Base-by-base conservation (phyloP, 2,113 vertebrate genomes). In the Caranx melampygus region DNA sequence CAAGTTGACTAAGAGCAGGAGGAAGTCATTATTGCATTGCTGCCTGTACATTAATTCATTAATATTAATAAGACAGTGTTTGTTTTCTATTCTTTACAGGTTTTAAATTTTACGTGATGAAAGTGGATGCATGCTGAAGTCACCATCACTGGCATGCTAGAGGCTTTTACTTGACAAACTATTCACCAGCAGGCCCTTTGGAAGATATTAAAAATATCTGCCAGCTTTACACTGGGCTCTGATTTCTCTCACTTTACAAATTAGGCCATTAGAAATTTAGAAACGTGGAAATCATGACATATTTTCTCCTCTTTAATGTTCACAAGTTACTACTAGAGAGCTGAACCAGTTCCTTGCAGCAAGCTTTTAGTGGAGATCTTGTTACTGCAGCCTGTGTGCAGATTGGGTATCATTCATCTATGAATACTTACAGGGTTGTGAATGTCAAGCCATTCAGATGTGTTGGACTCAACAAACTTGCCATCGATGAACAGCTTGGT, bases 401-500 rank as follows among this genome's bases (percentile, higher is more conserved):
- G 61, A 55, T 20, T 87, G 67, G 21, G 69, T 59, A 40, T 9
- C 57, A 40, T 83, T 63, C 49, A 60, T 64, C 62, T 49, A 42
- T 26, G 51, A 82, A 75, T 89, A 95, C 97, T 97, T 93, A 99
- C 98, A 6, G 98, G 97, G 88, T 99, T 98, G 91, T 97, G 96
- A 88, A 99, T 95, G 90, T 99, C 96, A 15, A 97, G 95, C 98
- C 98, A 99, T 91, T 98, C 97, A 42, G 96, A 95, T 40, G 93
- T 96, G 94, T 95, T 96, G 87, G 98, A 99, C 77, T 99, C 98
- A 42, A 98, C 87, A 90, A 99, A 99, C 87, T 99, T 98, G 37
- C 98, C 98, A 94, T 99, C 96, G 68, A 99, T 98, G 90, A 99
- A 98, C 84, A 99, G 95, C 89, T 99, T 99, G 59, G 98, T 97